Base-by-base conservation (phyloP, 37 sponge, comb jelly and placozoan genomes). In the Spongilla lacustris region DNA sequence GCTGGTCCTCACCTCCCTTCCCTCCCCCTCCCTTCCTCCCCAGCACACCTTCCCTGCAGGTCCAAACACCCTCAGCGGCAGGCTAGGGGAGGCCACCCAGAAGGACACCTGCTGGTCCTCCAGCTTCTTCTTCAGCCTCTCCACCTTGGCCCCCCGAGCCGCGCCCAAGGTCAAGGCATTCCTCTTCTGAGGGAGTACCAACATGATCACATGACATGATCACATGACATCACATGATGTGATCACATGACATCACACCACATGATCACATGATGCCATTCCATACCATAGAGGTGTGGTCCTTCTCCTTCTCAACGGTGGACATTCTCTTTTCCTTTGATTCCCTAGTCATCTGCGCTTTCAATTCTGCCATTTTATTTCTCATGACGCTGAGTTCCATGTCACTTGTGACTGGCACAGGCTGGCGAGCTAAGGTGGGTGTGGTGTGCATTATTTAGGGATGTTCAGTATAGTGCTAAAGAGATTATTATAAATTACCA, bases 381-480 rank as follows among this genome's bases (percentile, higher is more conserved):
- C 86, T 88, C 79, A 95, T 83, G n/a, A 85, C 77, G 58, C 78
- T 81, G 36, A 95, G 83, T 35, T 92, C 92, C 41, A 76, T 74
- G 36, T 95, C 92, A 89, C 95, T 92, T 22, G 88, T 92, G 21
- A 88, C 92, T 23, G 83, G 82, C 5, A 95, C 92, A 14, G 95
- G 95, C 22, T 74, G 86, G 13, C 77, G 83, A 33, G 74, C 94
- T 93, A 49, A 0, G 68, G 23, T 38, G 41, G 73, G 25, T 3
- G 19, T 6, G 21, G 19, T 58, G 58, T 58, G 58, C 58, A 58
- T 58, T 58, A 58, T 58, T 58, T 58, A 58, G 58, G 11, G 58
- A 58, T 58, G 14, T 17, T 58, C 21, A 58, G 58, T 74, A 34
- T 11, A 36, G 33, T 8, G 14, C 22, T 33, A 32, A 24, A 13